Percentiles rank a stretch among this genome's conserved stretches.
Evolutionary conservation across 1,140 invertebrate species (phyloP).

Genomic region (Lepidurus packardi): DNA sequence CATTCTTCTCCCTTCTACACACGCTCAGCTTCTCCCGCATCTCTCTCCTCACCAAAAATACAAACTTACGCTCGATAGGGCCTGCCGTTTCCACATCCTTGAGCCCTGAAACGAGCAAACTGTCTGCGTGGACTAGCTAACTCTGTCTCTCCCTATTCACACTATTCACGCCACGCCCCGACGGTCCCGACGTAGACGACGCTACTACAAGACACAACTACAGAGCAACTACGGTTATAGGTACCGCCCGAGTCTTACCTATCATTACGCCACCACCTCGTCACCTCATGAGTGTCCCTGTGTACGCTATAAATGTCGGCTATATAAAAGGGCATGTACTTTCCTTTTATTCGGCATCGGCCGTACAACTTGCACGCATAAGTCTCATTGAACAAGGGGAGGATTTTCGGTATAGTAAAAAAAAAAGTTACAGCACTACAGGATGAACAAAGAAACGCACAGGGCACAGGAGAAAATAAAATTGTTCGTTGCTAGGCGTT

Average conservation of each 20-base stretch:
- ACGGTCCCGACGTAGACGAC: background rate
- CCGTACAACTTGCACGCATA: too few species aligned
- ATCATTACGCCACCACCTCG: too few species aligned
- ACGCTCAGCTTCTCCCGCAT: slow-evolving; percentile 4
- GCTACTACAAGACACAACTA: background rate
- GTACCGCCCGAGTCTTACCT: too few species aligned
- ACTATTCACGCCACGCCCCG: background rate
- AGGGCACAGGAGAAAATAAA: background rate
- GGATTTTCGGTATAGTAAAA: too few species aligned
- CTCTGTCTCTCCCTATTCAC: background rate
- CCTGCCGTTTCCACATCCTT: background rate
- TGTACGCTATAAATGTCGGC: too few species aligned
- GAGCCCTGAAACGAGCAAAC: slow-evolving; percentile 6
- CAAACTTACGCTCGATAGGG: background rate
- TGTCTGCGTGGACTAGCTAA: slow-evolving; percentile 7
- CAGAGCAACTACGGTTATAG: too few species aligned
- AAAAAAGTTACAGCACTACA: too few species aligned
- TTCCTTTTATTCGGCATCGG: too few species aligned
- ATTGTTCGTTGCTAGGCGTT: background rate
- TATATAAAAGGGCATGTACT: too few species aligned
- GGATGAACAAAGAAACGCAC: background rate
- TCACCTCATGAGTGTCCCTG: too few species aligned
- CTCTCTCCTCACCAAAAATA: slow-evolving; percentile 10
- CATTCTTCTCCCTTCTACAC: slow-evolving; percentile 3
- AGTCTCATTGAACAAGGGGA: too few species aligned